Percentiles rank a stretch among this genome's conserved stretches.
Evolutionary conservation across 2,797 vertebrate genomes (phyloP).

Genomic region (Poeciliopsis infans): DNA sequence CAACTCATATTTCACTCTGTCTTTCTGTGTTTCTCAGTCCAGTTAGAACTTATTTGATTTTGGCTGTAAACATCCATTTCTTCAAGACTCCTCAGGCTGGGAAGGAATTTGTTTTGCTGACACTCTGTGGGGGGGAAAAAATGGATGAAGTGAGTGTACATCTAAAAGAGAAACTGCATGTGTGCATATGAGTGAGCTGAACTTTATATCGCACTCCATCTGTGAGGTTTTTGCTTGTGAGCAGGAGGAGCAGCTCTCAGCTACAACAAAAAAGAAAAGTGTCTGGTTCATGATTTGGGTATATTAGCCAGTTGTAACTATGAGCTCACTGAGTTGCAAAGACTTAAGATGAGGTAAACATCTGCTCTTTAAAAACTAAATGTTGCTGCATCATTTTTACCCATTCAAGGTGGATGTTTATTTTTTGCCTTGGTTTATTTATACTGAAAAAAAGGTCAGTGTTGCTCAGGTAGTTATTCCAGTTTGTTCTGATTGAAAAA

Average conservation of each 20-base stretch:
- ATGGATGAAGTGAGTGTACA: slow-evolving; percentile 22
- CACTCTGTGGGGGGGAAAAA: slow-evolving; percentile 20
- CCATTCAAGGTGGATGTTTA: not conserved
- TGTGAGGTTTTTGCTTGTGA: slow-evolving; percentile 31
- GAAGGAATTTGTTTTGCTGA: slow-evolving; percentile 14
- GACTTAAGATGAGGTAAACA: not conserved
- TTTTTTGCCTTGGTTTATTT: not conserved
- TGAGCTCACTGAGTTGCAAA: not conserved
- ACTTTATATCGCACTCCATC: slow-evolving; percentile 57
- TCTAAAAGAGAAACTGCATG: slow-evolving; percentile 10
- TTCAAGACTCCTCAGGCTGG: slow-evolving; percentile 30
- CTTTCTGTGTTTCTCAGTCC: slow-evolving; percentile 10
- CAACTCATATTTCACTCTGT: not conserved
- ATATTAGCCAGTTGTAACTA: not conserved
- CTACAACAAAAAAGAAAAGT: not conserved
- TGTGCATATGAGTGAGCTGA: slow-evolving; percentile 40
- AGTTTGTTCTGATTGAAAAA: not conserved
- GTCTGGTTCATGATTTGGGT: not conserved
- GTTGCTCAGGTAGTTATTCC: not conserved
- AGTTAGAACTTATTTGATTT: slow-evolving; percentile 24
- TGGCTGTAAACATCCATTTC: slow-evolving; percentile 7
- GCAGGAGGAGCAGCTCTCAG: slow-evolving; percentile 17
- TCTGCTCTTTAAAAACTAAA: not conserved
- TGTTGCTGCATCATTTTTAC: not conserved
- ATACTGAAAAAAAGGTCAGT: not conserved